Conservation (phyloP, 2,888 invertebrate genomes). For the Eristalinus sepulchralis region DNA sequence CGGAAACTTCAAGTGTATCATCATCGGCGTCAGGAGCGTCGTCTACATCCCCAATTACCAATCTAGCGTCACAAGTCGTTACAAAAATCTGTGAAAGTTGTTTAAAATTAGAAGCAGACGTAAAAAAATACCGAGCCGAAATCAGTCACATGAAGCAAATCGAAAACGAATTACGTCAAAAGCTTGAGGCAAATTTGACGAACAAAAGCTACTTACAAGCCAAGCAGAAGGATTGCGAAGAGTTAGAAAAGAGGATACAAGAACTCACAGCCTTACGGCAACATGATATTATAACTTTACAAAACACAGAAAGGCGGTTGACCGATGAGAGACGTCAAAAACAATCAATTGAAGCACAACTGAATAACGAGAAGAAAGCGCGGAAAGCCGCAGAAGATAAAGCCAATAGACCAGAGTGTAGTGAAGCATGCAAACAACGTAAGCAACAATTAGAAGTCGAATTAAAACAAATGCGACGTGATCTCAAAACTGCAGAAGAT, state of each 20-base stretch:
- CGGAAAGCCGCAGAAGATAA: conserved; percentile 83
- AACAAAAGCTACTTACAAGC: conserved; percentile 91
- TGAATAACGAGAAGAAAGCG: conserved; percentile 87
- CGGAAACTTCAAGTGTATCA: conserved; percentile 73
- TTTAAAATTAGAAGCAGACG: conserved; percentile 79
- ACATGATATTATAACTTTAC: conserved; percentile 89
- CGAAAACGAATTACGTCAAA: conserved; percentile 81
- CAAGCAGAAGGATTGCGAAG: conserved; percentile 87
- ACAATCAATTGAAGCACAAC: conserved; percentile 87
- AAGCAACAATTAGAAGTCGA: conserved; percentile 87
- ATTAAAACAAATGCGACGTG: conserved; percentile 85
- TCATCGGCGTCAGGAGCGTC: conserved; percentile 77
- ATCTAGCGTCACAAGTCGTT: conserved; percentile 80
- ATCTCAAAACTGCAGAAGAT: conserved; percentile 86
- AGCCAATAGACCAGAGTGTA: conserved; percentile 84
- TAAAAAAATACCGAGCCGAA: conserved; percentile 80
- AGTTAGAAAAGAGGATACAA: conserved; percentile 91
- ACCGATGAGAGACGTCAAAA: conserved; percentile 91
- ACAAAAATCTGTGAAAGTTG: conserved; percentile 80
- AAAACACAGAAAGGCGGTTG: conserved; percentile 89
- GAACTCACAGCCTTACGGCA: conserved; percentile 87
- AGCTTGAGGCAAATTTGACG: conserved; percentile 83
- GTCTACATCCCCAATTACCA: conserved; percentile 77
- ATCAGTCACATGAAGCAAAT: conserved; percentile 81
- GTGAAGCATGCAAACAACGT: conserved; percentile 85